A percentile compares a stretch with the other conserved stretches of the same genome.
Evolutionary conservation across 2,113 vertebrate genomes (phyloP).

Genomic region (Turdus rufiventris): DNA sequence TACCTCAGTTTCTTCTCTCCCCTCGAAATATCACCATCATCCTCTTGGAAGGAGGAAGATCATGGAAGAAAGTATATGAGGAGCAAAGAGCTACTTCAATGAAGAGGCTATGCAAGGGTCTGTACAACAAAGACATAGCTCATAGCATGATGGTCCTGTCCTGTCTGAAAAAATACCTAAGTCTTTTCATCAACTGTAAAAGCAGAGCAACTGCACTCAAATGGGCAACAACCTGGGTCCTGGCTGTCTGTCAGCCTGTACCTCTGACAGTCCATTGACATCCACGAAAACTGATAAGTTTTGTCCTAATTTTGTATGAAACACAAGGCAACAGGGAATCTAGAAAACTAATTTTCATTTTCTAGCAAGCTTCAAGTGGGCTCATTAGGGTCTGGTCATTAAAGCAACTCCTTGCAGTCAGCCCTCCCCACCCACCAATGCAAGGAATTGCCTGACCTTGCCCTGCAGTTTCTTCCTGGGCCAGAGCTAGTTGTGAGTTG

Average conservation of each 20-base stretch:
- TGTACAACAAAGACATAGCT: not conserved
- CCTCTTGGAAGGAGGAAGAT: not conserved
- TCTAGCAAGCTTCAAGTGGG: not conserved
- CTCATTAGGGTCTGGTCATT: not conserved
- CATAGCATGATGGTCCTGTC: not conserved
- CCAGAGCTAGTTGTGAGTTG: not conserved
- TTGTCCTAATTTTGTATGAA: not conserved
- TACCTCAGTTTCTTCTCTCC: not conserved
- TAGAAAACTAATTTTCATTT: not conserved
- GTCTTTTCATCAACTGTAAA: not conserved
- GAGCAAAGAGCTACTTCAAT: not conserved
- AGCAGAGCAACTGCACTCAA: not conserved
- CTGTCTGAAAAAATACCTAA: not conserved
- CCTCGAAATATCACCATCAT: fast-evolving
- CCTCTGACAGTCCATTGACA: not conserved
- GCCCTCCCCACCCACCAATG: fast-evolving
- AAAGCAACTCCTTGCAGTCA: not conserved
- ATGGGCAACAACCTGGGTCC: fast-evolving
- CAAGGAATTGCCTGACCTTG: not conserved
- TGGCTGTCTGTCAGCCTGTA: not conserved
- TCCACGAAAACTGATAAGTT: not conserved
- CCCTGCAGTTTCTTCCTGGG: not conserved
- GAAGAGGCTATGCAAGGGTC: not conserved
- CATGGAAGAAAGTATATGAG: not conserved
- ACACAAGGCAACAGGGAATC: not conserved